Conservation (phyloP, 1,140 invertebrate genomes). For the Euura saliciscinereae region DNA sequence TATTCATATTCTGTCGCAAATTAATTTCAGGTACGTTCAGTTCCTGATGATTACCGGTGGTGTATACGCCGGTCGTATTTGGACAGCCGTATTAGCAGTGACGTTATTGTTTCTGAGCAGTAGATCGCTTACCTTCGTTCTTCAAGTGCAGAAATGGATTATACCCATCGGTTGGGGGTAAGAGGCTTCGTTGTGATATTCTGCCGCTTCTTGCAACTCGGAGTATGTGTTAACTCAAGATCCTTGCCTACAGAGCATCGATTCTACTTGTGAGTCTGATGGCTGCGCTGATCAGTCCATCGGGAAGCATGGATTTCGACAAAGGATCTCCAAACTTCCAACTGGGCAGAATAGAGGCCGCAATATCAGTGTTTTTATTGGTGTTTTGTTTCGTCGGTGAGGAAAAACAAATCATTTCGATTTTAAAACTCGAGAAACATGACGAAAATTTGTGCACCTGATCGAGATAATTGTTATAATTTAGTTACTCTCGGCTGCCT, state of each 20-base stretch:
- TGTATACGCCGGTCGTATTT: constrained; percentile 79
- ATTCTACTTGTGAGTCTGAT: constrained; percentile 51
- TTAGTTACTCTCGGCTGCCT: constrained; percentile 75
- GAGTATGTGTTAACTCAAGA: constrained; percentile 14
- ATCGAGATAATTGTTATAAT: constrained; percentile 13
- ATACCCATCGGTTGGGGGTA: constrained; percentile 80
- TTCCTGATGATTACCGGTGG: constrained; percentile 76
- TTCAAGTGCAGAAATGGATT: constrained; percentile 75
- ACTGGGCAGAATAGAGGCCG: constrained; percentile 75
- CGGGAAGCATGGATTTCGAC: constrained; percentile 46
- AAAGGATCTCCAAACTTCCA: constrained; percentile 81
- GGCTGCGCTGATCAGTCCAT: constrained; percentile 37
- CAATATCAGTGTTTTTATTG: constrained; percentile 69
- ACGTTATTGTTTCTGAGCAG: constrained; percentile 82
- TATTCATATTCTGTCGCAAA: not conserved
- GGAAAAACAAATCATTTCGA: constrained; percentile 19
- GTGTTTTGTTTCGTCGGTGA: constrained; percentile 72
- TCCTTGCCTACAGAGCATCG: constrained; percentile 58
- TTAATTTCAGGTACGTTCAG: constrained; percentile 68
- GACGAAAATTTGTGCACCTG: too few species aligned
- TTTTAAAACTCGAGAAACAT: too few species aligned
- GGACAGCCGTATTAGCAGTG: constrained; percentile 82
- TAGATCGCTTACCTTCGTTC: constrained; percentile 79
- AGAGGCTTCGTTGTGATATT: constrained; percentile 31
- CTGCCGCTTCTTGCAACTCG: constrained; percentile 9